phyloP scores from a whole-genome alignment of 2,888 invertebrate species.

The Diploptera punctata region DNA sequence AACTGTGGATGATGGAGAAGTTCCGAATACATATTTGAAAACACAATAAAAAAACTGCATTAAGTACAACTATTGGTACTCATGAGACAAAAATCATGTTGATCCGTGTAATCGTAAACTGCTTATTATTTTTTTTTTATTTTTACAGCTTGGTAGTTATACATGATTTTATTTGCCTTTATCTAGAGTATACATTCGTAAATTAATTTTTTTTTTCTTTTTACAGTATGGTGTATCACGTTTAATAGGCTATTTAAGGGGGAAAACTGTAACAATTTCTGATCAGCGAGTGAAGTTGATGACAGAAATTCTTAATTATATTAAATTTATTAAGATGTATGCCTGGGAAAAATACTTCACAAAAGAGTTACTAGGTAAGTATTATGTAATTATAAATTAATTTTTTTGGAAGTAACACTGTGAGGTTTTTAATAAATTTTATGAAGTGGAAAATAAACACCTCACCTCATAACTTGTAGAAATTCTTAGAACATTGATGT shows the following conservation, averaged over 20 bases:
- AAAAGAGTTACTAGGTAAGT: constrained; percentile 55
- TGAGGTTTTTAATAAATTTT: neutral
- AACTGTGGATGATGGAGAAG: no score
- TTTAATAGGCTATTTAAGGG: constrained; percentile 52
- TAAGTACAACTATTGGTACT: no score
- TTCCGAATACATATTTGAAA: no score
- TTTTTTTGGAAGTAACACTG: constrained; percentile 1
- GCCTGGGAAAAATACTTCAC: constrained; percentile 68
- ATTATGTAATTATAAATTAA: neutral
- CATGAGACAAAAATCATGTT: no score
- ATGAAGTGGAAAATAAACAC: neutral
- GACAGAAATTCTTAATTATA: constrained; percentile 63
- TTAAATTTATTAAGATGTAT: constrained; percentile 69
- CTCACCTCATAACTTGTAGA: no score
- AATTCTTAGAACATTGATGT: no score
- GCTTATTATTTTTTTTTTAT: no score
- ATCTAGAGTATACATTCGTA: no score
- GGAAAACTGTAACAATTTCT: constrained; percentile 50
- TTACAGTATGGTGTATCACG: constrained; percentile 57
- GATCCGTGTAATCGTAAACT: no score
- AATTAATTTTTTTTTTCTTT: neutral
- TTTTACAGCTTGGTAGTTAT: no score
- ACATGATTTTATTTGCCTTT: no score
- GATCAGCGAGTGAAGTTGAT: constrained; percentile 60
- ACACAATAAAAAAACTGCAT: no score